Conservation (phyloP, 2,888 invertebrate genomes). For the Fragum whitleyi region DNA sequence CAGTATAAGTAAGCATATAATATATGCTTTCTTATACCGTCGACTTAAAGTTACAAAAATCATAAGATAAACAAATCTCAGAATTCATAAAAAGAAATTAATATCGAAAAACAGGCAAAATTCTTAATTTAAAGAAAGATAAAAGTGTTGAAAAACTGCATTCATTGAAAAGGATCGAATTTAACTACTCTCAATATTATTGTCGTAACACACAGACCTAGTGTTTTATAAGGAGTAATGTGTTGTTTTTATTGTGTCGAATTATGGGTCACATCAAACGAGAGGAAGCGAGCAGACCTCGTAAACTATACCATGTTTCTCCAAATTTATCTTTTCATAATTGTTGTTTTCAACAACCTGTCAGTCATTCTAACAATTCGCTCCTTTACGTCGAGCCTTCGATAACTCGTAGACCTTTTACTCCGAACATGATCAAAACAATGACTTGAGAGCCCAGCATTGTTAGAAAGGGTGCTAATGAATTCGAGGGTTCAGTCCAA, state of each 20-base stretch:
- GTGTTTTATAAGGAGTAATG: conserved; percentile 45
- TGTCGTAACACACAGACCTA: conserved; percentile 17
- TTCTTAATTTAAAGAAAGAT: too few species aligned
- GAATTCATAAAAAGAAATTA: too few species aligned
- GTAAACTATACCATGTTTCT: conserved; percentile 27
- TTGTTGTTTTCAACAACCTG: conserved; percentile 26
- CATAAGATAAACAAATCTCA: too few species aligned
- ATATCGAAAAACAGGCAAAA: too few species aligned
- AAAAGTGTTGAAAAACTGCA: too few species aligned
- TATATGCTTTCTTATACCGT: too few species aligned
- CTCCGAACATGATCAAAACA: neutral
- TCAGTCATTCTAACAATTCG: conserved; percentile 21
- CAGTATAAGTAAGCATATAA: too few species aligned
- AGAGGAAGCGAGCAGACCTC: conserved; percentile 4
- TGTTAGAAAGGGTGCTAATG: too few species aligned
- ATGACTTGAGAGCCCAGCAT: too few species aligned
- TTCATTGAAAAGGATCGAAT: conserved; percentile 9
- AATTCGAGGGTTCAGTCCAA: too few species aligned
- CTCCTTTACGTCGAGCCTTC: conserved; percentile 4
- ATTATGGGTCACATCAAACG: conserved; percentile 44
- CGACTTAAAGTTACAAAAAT: too few species aligned
- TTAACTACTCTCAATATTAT: conserved; percentile 49
- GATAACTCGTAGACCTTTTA: neutral
- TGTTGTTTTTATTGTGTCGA: conserved; percentile 49
- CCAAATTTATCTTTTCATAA: conserved; percentile 26